A percentile compares a stretch with the other conserved stretches of the same genome.
Conservation (phyloP, 2,797 vertebrate species). For the Enoplosus armatus region DNA sequence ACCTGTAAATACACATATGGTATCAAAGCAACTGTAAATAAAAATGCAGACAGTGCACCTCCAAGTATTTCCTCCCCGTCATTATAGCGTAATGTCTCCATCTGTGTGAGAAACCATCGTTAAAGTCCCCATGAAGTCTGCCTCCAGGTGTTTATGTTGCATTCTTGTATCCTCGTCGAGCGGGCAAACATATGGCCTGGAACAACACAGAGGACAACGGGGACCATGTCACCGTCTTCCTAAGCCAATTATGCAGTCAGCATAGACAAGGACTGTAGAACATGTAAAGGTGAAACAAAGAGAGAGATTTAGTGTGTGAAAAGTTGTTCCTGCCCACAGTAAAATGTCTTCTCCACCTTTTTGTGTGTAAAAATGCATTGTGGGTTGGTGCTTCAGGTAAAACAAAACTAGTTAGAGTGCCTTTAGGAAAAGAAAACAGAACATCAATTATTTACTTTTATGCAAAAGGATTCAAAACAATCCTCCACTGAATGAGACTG, state of each 20-base stretch:
- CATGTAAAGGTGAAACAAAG: not conserved
- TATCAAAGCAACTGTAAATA: not conserved
- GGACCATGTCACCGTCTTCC: not conserved
- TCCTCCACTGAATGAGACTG: not conserved
- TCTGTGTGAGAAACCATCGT: slow-evolving; percentile 40
- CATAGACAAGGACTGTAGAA: not conserved
- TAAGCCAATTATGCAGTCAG: not conserved
- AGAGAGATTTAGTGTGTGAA: not conserved
- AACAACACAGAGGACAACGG: slow-evolving; percentile 8
- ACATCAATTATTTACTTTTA: not conserved
- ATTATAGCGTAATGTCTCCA: not conserved
- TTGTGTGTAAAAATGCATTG: not conserved
- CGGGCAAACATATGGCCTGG: slow-evolving; percentile 18
- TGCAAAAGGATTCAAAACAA: not conserved
- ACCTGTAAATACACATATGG: not conserved
- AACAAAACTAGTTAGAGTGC: not conserved
- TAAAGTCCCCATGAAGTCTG: slow-evolving; percentile 24
- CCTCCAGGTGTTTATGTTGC: slow-evolving; percentile 24
- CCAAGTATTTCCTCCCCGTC: slow-evolving; percentile 14
- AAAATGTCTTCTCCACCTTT: not conserved
- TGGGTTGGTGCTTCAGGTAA: not conserved
- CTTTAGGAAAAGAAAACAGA: not conserved
- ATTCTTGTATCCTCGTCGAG: slow-evolving; percentile 49
- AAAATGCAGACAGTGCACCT: slow-evolving; percentile 8
- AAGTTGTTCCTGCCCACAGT: not conserved